Percentiles rank a stretch among this genome's conserved stretches.
Conservation (phyloP, 2,113 vertebrate species). For the Sylvilagus bachmani region DNA sequence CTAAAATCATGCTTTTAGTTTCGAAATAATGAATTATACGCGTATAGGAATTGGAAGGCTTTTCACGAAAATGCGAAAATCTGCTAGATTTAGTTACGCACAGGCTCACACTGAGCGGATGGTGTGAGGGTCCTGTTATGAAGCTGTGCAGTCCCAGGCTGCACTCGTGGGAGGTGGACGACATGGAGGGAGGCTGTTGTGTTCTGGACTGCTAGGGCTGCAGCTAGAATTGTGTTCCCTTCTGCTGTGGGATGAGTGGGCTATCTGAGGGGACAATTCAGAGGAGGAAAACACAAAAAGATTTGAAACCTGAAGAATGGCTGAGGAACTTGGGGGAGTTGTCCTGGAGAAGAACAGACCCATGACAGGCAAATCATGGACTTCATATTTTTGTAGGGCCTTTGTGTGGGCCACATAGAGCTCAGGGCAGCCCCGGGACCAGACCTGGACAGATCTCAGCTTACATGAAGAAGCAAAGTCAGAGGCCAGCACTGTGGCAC, state of each 20-base stretch:
- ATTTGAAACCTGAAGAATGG: not conserved
- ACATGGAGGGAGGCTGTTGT: not conserved
- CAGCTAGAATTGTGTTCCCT: not conserved
- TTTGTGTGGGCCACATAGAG: not conserved
- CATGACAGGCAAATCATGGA: not conserved
- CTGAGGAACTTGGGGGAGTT: not conserved
- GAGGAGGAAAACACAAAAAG: not conserved
- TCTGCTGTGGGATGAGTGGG: not conserved
- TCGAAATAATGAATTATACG: slow-evolving; percentile 23
- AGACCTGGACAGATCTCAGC: not conserved
- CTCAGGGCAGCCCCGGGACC: not conserved
- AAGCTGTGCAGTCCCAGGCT: not conserved
- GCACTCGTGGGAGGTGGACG: not conserved
- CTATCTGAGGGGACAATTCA: not conserved
- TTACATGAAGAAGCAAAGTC: not conserved
- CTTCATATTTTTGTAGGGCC: not conserved
- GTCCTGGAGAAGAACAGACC: not conserved
- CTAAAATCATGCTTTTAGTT: slow-evolving; percentile 9
- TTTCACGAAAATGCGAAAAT: not conserved
- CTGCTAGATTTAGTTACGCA: not conserved
- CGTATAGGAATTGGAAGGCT: not conserved
- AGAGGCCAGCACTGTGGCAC: not conserved
- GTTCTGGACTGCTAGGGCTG: not conserved
- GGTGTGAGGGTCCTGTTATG: not conserved
- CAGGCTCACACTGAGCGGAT: not conserved